Evolutionary conservation across 1,140 invertebrate genomes (phyloP).

Genomic region (Drosophila punjabiensis): DNA sequence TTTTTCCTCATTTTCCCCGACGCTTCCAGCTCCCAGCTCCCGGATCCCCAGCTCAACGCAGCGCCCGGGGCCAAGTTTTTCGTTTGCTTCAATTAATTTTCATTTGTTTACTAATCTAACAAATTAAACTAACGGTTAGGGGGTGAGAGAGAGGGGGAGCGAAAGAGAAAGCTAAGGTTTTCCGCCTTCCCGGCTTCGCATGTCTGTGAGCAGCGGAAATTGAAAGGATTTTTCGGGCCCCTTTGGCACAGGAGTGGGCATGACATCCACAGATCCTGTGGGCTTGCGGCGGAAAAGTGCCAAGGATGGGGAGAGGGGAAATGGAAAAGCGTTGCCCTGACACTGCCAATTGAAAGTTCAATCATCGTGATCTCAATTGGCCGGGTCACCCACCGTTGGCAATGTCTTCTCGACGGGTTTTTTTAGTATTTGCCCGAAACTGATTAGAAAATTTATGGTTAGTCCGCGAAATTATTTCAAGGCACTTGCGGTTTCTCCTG

Average conservation of each 20-base stretch:
- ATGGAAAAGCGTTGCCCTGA: conserved; percentile 49
- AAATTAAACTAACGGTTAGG: conserved; percentile 83
- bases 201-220: conserved; percentile 48
- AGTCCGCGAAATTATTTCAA: conserved; percentile 17
- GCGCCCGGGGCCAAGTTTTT: conserved; percentile 78
- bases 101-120: conserved; percentile 84
- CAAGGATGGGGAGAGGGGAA: neutral
- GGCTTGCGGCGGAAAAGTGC: conserved; percentile 14
- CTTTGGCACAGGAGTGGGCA: conserved; percentile 27
- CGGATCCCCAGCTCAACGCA: neutral
- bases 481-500: conserved; percentile 3
- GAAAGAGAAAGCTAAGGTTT: conserved; percentile 13
- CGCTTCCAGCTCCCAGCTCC: neutral
- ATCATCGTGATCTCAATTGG: conserved; percentile 48
- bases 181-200: conserved; percentile 25
- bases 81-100: conserved; percentile 84
- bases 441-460: conserved; percentile 29
- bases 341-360: conserved; percentile 59
- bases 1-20: conserved; percentile 46
- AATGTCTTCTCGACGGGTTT: conserved; percentile 2
- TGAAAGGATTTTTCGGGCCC: conserved; percentile 55
- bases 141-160: neutral
- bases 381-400: conserved; percentile 1
- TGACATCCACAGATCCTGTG: conserved; percentile 25
- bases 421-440: conserved; percentile 5